Conservation (phyloP, 1,140 invertebrate genomes). For the Sarcophaga peregrina region DNA sequence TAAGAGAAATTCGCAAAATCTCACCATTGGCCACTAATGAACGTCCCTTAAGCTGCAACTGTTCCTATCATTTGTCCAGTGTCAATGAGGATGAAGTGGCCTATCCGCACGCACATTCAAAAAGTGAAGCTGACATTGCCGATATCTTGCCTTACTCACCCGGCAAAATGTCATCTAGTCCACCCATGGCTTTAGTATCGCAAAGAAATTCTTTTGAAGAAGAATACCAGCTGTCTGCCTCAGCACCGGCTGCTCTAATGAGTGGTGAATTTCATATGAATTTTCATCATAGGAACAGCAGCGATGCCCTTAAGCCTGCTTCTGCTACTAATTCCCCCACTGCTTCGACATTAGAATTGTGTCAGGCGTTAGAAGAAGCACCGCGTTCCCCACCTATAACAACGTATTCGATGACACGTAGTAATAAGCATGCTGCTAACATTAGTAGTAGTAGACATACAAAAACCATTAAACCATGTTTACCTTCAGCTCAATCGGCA, state of each 20-base stretch:
- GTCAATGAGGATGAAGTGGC: slow-evolving; percentile 34
- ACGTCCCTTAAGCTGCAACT: slow-evolving; percentile 66
- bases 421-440: slow-evolving; percentile 22
- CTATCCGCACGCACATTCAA: slow-evolving; percentile 54
- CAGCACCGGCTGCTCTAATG: slow-evolving; percentile 59
- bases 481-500: slow-evolving; percentile 46
- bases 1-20: slow-evolving; percentile 54
- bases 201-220: slow-evolving; percentile 49
- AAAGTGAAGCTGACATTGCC: slow-evolving; percentile 55
- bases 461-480: slow-evolving; percentile 3
- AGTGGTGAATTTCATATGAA: slow-evolving; percentile 49
- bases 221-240: slow-evolving; percentile 57
- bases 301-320: neutral
- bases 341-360: slow-evolving; percentile 56
- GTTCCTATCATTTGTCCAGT: slow-evolving; percentile 46
- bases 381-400: slow-evolving; percentile 32
- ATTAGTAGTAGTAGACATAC: neutral
- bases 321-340: slow-evolving; percentile 56
- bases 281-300: neutral
- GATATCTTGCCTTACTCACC: neutral
- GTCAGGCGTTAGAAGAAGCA: slow-evolving; percentile 53
- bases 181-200: neutral
- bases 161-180: neutral
- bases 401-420: slow-evolving; percentile 26
- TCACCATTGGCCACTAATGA: slow-evolving; percentile 68